These are phyloP conservation scores for Pygoscelis adeliae DNA, from an alignment of 2,113 vertebrate genomes.

Conservation along the genomic window DNA sequence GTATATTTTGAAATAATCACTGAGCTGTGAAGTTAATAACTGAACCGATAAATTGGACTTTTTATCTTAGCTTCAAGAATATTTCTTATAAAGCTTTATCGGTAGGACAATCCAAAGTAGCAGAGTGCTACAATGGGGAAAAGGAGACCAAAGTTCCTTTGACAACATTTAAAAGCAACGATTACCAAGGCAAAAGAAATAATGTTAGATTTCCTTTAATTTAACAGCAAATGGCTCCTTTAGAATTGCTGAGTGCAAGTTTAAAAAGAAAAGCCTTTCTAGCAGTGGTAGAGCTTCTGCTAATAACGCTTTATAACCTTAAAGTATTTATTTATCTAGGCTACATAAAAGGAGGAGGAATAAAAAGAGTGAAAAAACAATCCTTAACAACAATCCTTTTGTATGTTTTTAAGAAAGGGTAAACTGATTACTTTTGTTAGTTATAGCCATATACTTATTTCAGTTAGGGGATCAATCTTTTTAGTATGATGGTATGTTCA, in stretches of 20 bases:
- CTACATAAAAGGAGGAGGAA: neutral
- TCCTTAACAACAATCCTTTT: neutral
- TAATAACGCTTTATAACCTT: neutral
- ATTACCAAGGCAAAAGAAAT: neutral
- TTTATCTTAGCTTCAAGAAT: neutral
- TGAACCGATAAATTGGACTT: conserved; percentile 33
- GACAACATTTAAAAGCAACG: neutral
- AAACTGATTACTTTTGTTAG: neutral
- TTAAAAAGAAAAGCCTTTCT: neutral
- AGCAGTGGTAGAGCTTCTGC: accelerated
- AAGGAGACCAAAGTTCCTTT: neutral
- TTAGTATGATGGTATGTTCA: neutral
- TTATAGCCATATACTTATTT: neutral
- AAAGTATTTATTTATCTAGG: neutral
- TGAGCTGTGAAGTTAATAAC: conserved; percentile 52
- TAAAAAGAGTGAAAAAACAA: neutral
- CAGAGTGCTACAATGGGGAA: neutral
- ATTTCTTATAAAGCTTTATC: neutral
- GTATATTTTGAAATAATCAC: conserved; percentile 13
- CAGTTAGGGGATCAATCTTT: neutral
- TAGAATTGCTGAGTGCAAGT: neutral
- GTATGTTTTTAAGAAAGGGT: neutral
- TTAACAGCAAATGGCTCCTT: neutral
- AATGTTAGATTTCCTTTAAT: neutral
- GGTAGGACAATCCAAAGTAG: neutral